phyloP scores from a whole-genome alignment of 2,113 vertebrate genomes.

The Dromaius novaehollandiae region DNA sequence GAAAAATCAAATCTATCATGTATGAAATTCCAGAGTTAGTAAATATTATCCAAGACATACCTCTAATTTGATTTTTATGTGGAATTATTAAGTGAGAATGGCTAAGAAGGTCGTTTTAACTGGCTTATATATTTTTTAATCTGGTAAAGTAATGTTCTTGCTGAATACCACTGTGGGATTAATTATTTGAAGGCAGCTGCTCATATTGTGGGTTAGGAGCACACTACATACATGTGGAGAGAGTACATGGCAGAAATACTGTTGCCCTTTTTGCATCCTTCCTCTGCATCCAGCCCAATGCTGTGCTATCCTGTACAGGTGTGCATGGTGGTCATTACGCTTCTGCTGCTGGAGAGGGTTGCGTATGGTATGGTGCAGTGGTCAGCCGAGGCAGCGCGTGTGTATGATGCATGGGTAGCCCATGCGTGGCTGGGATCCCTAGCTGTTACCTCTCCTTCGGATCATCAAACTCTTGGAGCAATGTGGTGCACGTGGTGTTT shows the following conservation, averaged over 20 bases:
- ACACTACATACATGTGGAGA: rapidly evolving
- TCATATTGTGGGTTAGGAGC: background rate
- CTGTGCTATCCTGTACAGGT: rapidly evolving
- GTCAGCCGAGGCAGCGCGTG: background rate
- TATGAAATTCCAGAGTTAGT: background rate
- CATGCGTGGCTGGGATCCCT: rapidly evolving
- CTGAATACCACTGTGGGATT: rapidly evolving
- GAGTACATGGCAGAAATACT: background rate
- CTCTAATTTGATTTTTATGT: background rate
- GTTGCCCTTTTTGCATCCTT: background rate
- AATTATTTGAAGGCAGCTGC: background rate
- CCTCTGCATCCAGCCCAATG: background rate
- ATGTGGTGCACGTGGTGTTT: rapidly evolving
- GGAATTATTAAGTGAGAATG: background rate
- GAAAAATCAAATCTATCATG: background rate
- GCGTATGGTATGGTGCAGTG: rapidly evolving
- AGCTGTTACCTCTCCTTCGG: rapidly evolving
- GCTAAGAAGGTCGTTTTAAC: background rate
- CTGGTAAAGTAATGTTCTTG: rapidly evolving
- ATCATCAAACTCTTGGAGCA: background rate
- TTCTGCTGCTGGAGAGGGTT: rapidly evolving
- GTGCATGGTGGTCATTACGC: rapidly evolving
- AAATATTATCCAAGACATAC: background rate
- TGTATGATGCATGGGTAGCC: rapidly evolving
- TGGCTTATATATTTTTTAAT: background rate